A percentile compares a stretch with the other conserved stretches of the same genome.
phyloP scores from a whole-genome alignment of 2,797 vertebrate species.

The Halcyon badia region DNA sequence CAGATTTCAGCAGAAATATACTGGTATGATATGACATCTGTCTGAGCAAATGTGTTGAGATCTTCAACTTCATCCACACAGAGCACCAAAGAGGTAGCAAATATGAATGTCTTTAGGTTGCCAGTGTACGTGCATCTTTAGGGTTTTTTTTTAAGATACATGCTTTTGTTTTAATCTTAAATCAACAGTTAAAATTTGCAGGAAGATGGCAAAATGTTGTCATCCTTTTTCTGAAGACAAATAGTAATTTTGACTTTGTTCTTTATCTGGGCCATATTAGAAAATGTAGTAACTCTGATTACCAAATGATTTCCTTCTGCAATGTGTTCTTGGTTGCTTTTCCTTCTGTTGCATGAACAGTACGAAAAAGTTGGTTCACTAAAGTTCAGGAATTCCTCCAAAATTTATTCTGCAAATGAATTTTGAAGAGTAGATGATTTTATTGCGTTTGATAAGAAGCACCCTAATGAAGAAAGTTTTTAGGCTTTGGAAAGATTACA shows the following conservation, averaged over 20 bases:
- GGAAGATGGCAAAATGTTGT: neutral
- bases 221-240: neutral
- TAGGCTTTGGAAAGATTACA: neutral
- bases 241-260: neutral
- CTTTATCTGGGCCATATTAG: slow-evolving; percentile 22
- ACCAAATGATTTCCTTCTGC: slow-evolving; percentile 30
- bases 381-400: neutral
- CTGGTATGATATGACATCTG: neutral
- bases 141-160: neutral
- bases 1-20: neutral
- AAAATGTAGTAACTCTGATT: slow-evolving; percentile 19
- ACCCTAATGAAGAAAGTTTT: neutral
- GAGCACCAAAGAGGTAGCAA: neutral
- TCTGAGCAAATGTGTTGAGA: neutral
- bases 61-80: neutral
- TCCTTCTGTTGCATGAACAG: neutral
- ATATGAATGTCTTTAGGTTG: neutral
- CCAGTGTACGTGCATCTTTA: neutral
- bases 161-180: neutral
- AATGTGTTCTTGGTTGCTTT: neutral
- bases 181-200: neutral
- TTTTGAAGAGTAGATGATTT: neutral
- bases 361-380: neutral
- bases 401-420: neutral
- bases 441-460: neutral